Base-by-base conservation (phyloP, 1,140 invertebrate species). In the Aphis gossypii region DNA sequence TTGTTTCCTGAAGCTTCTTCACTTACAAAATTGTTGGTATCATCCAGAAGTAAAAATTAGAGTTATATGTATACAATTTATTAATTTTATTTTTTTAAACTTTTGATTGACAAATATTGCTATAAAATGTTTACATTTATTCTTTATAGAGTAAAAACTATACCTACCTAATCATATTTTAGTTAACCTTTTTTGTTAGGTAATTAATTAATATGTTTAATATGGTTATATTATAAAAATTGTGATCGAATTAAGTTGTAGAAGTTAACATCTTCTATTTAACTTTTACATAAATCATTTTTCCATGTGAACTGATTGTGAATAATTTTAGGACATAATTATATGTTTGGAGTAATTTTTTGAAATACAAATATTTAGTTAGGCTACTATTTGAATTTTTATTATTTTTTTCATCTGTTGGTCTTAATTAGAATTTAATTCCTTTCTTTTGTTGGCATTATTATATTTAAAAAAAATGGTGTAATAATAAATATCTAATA, bases 1-100 rank as follows among this genome's bases (percentile, higher is more conserved):
- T 95, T 99, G 90, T 99, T 99, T 95, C 98, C 99, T 0, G 98
- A 99, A 95, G 97, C 98, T 18, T 97, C 98, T 96, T 97, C 97
- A 30, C 97, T 97, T 30, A 95, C 97, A 41, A 96, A 97, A 94
- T 95, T 98, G 44, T 95, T 98, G 30, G 95, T 96, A 90, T 97
- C 97, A 18, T 96, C 96, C 35, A 94, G 94, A 83, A 94, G 14
- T 93, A 93, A 93, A 93, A 93, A 93, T 84, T 86, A 84, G 7
- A 93, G 82, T 48, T 76, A 48, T 86, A 56, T 76, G 60, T 86
- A 84, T 56, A 51, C 54, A 82, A 35, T 51, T 93, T 86, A 86
- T 54, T 51, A 5, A 83, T 93, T 93, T 86, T 54, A 84, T 93
- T 92, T 92, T 92, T 92, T 92, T 83, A 82, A 82, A 92, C 44